Conservation (phyloP, 23 tunicate genomes). For the Trididemnum miniatum region DNA sequence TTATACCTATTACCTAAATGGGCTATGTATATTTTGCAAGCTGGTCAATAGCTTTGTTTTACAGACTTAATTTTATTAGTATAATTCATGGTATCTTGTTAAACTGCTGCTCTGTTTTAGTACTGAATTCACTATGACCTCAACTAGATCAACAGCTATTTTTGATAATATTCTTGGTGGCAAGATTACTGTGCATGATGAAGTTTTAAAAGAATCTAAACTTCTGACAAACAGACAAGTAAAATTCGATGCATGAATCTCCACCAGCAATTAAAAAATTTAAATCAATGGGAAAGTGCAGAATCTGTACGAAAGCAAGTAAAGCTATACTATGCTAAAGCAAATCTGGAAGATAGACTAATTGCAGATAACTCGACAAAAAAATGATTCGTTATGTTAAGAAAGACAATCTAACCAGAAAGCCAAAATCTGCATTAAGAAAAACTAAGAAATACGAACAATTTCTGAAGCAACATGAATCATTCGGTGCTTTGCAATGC, state of each 20-base stretch:
- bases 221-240: neutral
- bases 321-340: neutral
- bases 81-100: no score
- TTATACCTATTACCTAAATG: no score
- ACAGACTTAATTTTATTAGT: no score
- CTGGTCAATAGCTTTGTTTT: neutral
- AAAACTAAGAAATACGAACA: neutral
- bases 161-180: neutral
- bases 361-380: neutral
- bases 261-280: neutral
- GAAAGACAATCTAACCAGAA: neutral
- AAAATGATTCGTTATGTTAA: neutral
- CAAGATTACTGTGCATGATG: neutral
- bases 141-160: neutral
- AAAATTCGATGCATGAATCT: neutral
- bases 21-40: no score
- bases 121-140: neutral
- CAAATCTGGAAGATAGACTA: neutral
- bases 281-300: neutral
- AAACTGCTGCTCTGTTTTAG: no score
- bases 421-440: neutral
- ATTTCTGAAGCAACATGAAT: neutral
- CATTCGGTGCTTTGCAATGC: no score
- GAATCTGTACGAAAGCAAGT: neutral
- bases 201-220: neutral